These are phyloP conservation scores for Drosophila virilis DNA, from an alignment of 1,140 invertebrate species.

Conservation along the genomic window DNA sequence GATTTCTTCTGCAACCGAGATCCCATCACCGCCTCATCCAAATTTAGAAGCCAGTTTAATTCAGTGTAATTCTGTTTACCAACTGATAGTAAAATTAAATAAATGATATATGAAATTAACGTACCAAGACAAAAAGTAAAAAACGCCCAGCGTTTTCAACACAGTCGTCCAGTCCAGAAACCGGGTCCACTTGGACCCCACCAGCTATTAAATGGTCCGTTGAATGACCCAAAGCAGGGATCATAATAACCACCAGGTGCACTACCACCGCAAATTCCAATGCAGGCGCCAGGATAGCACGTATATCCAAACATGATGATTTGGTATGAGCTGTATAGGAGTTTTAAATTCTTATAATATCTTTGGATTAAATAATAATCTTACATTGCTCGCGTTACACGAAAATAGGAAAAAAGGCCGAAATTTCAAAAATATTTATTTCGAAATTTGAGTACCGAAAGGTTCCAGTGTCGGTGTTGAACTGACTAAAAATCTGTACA, in stretches of 20 bases:
- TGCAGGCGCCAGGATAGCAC: slow-evolving; percentile 50
- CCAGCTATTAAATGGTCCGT: slow-evolving; percentile 56
- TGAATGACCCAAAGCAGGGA: slow-evolving; percentile 45
- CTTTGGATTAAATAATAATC: background rate
- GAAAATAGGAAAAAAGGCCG: slow-evolving; percentile 39
- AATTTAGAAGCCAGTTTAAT: background rate
- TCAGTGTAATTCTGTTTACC: too few relatives aligned
- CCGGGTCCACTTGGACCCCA: slow-evolving; percentile 44
- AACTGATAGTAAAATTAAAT: background rate
- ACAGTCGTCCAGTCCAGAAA: slow-evolving; percentile 48
- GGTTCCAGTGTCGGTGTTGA: slow-evolving; percentile 3
- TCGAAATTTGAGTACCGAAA: slow-evolving; percentile 19
- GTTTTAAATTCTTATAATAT: too few relatives aligned
- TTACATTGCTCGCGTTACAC: slow-evolving; percentile 21
- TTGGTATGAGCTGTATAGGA: background rate
- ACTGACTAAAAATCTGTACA: background rate
- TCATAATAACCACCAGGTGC: slow-evolving; percentile 55
- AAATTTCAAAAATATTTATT: slow-evolving; percentile 27
- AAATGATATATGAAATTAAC: background rate
- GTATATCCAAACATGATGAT: slow-evolving; percentile 47
- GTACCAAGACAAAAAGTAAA: background rate
- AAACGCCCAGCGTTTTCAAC: slow-evolving; percentile 3
- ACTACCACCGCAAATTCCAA: slow-evolving; percentile 51
- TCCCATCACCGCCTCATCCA: background rate
- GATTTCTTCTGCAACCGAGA: slow-evolving; percentile 12